These are phyloP conservation scores for Pantala flavescens DNA, from an alignment of 1,140 invertebrate genomes.

Conservation along the genomic window DNA sequence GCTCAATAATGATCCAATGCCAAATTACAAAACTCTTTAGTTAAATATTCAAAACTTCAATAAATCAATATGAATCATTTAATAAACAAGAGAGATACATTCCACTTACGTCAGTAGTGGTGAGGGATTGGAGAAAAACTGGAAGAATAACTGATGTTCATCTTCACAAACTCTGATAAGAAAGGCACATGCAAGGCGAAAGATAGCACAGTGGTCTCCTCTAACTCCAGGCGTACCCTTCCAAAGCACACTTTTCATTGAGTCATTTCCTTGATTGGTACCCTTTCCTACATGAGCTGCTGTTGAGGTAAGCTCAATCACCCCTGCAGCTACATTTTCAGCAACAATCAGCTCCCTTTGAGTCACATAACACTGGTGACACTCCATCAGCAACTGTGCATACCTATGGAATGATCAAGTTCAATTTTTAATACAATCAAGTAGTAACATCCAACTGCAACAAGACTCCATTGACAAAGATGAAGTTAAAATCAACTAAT, in stretches of 20 bases:
- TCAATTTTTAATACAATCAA: no score
- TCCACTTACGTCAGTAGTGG: conserved; percentile 55
- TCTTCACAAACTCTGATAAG: conserved; percentile 86
- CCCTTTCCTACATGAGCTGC: conserved; percentile 22
- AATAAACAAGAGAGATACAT: no score
- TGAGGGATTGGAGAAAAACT: conserved; percentile 69
- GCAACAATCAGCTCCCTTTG: conserved; percentile 63
- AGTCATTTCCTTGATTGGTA: neutral
- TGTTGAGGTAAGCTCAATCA: conserved; percentile 59
- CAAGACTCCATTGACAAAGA: no score
- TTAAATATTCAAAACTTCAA: no score
- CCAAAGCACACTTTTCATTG: neutral
- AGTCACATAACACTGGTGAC: conserved; percentile 74
- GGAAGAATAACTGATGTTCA: conserved; percentile 77
- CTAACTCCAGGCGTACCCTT: conserved; percentile 22
- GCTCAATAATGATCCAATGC: no score
- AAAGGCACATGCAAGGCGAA: conserved; percentile 78
- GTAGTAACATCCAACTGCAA: no score
- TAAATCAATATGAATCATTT: no score
- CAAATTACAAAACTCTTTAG: no score
- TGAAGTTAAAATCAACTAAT: no score
- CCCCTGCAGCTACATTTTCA: conserved; percentile 62
- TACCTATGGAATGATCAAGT: conserved; percentile 42
- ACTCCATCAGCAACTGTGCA: conserved; percentile 61
- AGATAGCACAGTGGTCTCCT: conserved; percentile 78